Conservation (phyloP, 2,113 vertebrate genomes). For the Delphinus delphis region DNA sequence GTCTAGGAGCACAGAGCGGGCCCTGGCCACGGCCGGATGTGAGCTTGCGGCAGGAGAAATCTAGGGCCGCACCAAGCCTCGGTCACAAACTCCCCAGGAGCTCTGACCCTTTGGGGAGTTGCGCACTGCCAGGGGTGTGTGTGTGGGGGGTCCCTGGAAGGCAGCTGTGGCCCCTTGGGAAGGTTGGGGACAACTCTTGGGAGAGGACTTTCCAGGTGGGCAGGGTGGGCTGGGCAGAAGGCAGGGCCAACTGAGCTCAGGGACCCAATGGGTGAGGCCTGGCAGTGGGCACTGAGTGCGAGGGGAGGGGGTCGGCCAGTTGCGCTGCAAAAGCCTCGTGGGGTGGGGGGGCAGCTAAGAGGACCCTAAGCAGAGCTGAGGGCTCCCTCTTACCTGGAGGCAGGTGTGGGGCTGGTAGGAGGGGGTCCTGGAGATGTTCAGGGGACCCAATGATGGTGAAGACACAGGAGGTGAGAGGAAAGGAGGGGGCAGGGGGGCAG, state of each 20-base stretch:
- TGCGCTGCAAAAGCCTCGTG: accelerated
- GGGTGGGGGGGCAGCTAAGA: background rate
- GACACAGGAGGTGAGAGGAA: background rate
- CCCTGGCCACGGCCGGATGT: accelerated
- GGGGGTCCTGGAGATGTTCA: background rate
- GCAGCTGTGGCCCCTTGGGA: background rate
- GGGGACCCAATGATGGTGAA: background rate
- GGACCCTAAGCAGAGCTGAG: background rate
- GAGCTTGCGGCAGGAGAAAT: background rate
- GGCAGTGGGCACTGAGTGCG: background rate
- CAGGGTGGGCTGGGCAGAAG: background rate
- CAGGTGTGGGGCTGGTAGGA: background rate
- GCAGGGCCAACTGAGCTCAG: background rate
- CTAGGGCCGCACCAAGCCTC: background rate
- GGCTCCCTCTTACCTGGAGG: background rate
- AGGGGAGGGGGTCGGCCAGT: background rate
- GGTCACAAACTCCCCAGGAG: background rate
- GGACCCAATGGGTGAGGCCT: background rate
- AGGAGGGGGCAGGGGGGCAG: too few relatives aligned
- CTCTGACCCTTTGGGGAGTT: background rate
- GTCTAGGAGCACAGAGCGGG: too few relatives aligned
- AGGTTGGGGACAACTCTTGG: background rate
- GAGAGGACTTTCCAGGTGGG: background rate
- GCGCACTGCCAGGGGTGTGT: too few relatives aligned
- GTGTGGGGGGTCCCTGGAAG: background rate